A percentile compares a stretch with the other conserved stretches of the same genome.
These are phyloP conservation scores for Mythimna lalbum DNA, from an alignment of 2,888 invertebrate species.

Conservation along the genomic window DNA sequence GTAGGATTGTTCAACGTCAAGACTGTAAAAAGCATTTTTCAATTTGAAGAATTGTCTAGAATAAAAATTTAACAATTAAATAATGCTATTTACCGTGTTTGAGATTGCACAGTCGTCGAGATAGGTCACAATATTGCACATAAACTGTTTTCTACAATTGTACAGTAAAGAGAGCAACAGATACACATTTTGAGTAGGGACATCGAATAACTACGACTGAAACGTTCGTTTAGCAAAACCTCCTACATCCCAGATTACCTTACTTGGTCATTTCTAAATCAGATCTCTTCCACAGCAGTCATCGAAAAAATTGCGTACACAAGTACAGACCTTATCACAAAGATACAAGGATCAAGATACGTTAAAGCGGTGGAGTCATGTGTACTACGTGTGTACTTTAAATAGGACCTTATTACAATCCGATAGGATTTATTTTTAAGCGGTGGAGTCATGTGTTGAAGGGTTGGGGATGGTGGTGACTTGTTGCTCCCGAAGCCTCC, in stretches of 20 bases:
- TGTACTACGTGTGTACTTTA: constrained; percentile 66
- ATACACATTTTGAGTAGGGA: constrained; percentile 58
- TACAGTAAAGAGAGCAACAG: constrained; percentile 51
- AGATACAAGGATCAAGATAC: constrained; percentile 46
- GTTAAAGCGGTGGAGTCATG: constrained; percentile 85
- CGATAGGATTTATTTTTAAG: constrained; percentile 69
- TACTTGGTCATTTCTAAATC: constrained; percentile 66
- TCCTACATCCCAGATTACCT: constrained; percentile 63
- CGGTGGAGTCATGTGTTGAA: constrained; percentile 86
- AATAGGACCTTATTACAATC: constrained; percentile 45
- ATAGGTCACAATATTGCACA: constrained; percentile 64
- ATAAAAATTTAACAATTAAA: constrained; percentile 46
- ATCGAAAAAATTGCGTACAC: constrained; percentile 42
- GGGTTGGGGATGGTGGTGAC: constrained; percentile 82
- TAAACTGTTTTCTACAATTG: constrained; percentile 42
- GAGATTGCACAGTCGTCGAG: constrained; percentile 44
- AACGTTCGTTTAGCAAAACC: constrained; percentile 52
- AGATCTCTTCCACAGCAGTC: constrained; percentile 64
- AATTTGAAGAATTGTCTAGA: constrained; percentile 49
- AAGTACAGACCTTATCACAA: constrained; percentile 52
- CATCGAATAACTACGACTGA: constrained; percentile 53
- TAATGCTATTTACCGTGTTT: constrained; percentile 36
- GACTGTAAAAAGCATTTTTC: constrained; percentile 47
- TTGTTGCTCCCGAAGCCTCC: constrained; percentile 94
- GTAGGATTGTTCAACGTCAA: constrained; percentile 43